These are phyloP conservation scores for Amblyopsis hoosieri DNA, from an alignment of 2,797 vertebrate species.

Conservation along the genomic window DNA sequence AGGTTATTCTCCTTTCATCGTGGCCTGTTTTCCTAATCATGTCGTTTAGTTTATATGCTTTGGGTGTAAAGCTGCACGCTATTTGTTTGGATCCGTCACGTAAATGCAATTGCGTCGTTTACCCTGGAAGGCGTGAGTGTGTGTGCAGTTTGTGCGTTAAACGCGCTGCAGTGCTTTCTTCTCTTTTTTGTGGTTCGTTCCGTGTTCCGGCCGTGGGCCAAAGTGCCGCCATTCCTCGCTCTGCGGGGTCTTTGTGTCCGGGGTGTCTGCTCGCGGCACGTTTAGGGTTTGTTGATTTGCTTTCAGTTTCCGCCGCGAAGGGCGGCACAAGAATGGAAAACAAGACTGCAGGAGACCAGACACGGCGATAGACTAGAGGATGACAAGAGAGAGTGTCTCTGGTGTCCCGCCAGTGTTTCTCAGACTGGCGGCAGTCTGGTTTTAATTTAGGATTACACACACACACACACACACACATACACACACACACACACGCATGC, in stretches of 20 bases:
- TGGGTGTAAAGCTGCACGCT: too few species aligned
- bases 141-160: neutral
- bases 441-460: slow-evolving; percentile 46
- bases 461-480: slow-evolving; percentile 28
- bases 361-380: slow-evolving; percentile 19
- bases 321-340: slow-evolving; percentile 13
- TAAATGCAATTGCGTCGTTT: too few species aligned
- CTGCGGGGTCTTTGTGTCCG: too few species aligned
- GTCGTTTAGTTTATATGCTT: too few species aligned
- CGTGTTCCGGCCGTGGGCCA: too few species aligned
- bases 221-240: too few species aligned
- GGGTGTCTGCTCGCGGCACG: neutral
- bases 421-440: slow-evolving; percentile 39
- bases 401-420: slow-evolving; percentile 41
- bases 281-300: neutral
- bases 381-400: neutral
- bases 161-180: neutral
- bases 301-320: slow-evolving; percentile 41
- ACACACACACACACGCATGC: slow-evolving; percentile 22
- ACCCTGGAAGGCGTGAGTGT: neutral
- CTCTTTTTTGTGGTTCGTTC: too few species aligned
- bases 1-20: too few species aligned
- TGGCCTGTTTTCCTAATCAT: too few species aligned
- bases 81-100: too few species aligned
- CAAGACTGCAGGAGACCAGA: neutral